A percentile compares a stretch with the other conserved stretches of the same genome.
Conservation (phyloP, 1,140 invertebrate genomes). For the Idris sp. region DNA sequence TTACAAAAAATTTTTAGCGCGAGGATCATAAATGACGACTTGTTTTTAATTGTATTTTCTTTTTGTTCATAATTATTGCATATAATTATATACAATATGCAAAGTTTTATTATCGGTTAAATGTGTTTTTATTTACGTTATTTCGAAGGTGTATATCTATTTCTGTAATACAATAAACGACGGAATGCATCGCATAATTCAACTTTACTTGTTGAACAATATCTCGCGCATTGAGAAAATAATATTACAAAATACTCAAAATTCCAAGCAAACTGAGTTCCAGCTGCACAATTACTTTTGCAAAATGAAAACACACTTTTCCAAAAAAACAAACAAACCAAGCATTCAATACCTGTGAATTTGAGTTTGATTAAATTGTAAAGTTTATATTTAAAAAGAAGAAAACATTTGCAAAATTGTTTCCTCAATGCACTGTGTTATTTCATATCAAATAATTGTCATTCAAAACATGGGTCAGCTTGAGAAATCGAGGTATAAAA, state of each 20-base stretch:
- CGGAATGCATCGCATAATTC: conserved; percentile 66
- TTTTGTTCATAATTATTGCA: conserved; percentile 67
- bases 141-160: conserved; percentile 66
- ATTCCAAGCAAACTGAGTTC: conserved; percentile 17
- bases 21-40: conserved; percentile 70
- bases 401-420: conserved; percentile 4
- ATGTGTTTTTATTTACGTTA: conserved; percentile 68
- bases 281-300: conserved; percentile 5
- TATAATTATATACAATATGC: conserved; percentile 77
- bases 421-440: conserved; percentile 23
- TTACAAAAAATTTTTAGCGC: conserved; percentile 75
- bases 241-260: conserved; percentile 43
- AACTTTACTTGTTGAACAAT: conserved; percentile 48
- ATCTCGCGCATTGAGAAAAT: conserved; percentile 47
- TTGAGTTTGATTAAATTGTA: no score
- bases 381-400: no score
- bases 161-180: conserved; percentile 69
- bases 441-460: conserved; percentile 18
- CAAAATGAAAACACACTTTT: no score
- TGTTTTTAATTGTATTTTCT: no score
- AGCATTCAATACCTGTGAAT: no score
- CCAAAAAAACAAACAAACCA: no score
- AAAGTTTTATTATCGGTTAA: conserved; percentile 67
- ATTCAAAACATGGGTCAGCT: conserved; percentile 15
- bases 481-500: conserved; percentile 47